A percentile compares a stretch with the other conserved stretches of the same genome.
These are phyloP conservation scores for Lutjanus campechanus DNA, from an alignment of 2,797 vertebrate genomes.

Conservation along the genomic window DNA sequence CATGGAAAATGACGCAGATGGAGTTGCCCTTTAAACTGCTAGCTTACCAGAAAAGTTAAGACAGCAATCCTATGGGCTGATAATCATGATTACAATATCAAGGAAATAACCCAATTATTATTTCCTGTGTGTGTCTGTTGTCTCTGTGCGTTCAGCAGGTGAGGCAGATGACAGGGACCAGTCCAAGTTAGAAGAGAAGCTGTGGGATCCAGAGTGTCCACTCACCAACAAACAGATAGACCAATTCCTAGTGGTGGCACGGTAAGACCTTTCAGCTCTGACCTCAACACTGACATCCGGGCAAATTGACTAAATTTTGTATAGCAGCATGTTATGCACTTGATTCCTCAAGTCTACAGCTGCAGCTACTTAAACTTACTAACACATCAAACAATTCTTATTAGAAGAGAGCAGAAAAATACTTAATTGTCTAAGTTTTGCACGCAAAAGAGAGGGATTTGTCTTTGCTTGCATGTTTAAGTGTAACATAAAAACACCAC, in stretches of 20 bases:
- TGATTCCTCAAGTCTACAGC: neutral
- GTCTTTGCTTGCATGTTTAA: no score
- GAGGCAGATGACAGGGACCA: slow-evolving; percentile 96
- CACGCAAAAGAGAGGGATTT: no score
- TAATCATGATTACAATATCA: neutral
- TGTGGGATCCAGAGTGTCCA: slow-evolving; percentile 97
- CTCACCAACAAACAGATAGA: slow-evolving; percentile 98
- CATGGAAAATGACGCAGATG: no score
- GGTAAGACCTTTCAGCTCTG: slow-evolving; percentile 85
- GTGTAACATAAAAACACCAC: no score
- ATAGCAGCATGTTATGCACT: neutral
- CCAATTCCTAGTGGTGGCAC: slow-evolving; percentile 98
- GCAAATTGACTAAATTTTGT: neutral
- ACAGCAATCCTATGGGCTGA: neutral
- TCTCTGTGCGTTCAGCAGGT: slow-evolving; percentile 80
- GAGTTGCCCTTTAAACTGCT: no score
- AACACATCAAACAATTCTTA: neutral
- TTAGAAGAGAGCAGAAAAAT: no score
- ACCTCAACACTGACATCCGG: neutral
- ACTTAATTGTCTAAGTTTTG: no score
- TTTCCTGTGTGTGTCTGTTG: neutral
- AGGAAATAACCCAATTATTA: neutral
- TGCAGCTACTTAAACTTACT: neutral
- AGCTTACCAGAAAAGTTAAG: neutral
- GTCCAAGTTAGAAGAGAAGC: slow-evolving; percentile 96